A percentile compares a stretch with the other conserved stretches of the same genome.
These are phyloP conservation scores for Alectura lathami DNA, from an alignment of 2,113 vertebrate genomes.

Conservation along the genomic window DNA sequence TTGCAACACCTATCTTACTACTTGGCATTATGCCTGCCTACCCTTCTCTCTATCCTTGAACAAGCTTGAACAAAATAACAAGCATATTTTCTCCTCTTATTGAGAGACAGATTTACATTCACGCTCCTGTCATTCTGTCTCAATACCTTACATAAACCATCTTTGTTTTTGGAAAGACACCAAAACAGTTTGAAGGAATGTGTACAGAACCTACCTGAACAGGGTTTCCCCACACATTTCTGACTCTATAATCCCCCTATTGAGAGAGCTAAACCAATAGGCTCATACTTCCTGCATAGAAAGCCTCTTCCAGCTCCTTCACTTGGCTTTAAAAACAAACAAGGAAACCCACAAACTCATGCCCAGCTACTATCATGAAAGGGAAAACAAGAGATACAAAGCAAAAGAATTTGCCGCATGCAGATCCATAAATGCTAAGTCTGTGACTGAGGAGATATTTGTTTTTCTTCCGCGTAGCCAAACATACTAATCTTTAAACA, in stretches of 20 bases:
- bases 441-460: not conserved
- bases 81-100: not conserved
- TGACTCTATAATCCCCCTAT: conserved; percentile 14
- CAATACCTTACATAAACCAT: conserved; percentile 11
- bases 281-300: not conserved
- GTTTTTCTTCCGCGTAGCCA: not conserved
- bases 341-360: conserved; percentile 41
- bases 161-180: not conserved
- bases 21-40: not conserved
- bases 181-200: not conserved
- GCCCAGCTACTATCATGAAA: not conserved
- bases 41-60: not conserved
- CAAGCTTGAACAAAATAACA: not conserved
- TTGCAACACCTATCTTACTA: not conserved
- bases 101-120: not conserved
- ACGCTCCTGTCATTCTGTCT: not conserved
- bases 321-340: conserved; percentile 36
- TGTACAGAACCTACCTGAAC: not conserved
- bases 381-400: conserved; percentile 41
- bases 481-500: not conserved
- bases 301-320: not conserved
- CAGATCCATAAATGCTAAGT: not conserved
- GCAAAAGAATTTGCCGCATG: conserved; percentile 3
- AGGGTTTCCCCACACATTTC: not conserved
- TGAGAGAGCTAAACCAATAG: conserved; percentile 5